phyloP scores from a whole-genome alignment of 2,797 vertebrate species.

The Okamejei kenojei region DNA sequence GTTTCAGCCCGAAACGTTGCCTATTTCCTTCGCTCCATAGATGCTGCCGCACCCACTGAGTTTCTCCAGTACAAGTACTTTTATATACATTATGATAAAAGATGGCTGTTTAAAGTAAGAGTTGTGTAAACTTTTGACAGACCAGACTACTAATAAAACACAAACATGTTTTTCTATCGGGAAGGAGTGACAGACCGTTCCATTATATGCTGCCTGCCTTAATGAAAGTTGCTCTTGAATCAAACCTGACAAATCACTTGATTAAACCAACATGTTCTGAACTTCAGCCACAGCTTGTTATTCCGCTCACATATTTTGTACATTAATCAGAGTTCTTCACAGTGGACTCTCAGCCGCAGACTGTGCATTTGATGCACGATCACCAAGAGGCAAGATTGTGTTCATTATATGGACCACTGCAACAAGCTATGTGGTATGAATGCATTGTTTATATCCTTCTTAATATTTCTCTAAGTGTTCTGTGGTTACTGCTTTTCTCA shows the following conservation, averaged over 20 bases:
- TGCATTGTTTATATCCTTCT: not conserved
- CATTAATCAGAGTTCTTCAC: not conserved
- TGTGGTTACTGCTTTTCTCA: no score
- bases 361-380: not conserved
- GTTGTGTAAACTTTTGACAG: not conserved
- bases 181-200: not conserved
- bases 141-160: not conserved
- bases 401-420: no score
- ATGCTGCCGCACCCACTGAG: no score
- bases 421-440: not conserved
- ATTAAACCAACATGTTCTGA: slow-evolving; percentile 20
- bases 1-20: no score
- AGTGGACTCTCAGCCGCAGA: not conserved
- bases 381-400: not conserved
- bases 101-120: not conserved
- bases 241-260: slow-evolving; percentile 12
- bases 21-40: no score
- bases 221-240: slow-evolving; percentile 15
- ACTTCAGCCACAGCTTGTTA: not conserved
- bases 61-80: not conserved
- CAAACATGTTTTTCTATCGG: not conserved
- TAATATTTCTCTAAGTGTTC: not conserved
- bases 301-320: not conserved
- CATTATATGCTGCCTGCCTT: not conserved
- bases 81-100: not conserved